Conservation (phyloP, 2,888 invertebrate species). For the Sarcophaga carnaria region DNA sequence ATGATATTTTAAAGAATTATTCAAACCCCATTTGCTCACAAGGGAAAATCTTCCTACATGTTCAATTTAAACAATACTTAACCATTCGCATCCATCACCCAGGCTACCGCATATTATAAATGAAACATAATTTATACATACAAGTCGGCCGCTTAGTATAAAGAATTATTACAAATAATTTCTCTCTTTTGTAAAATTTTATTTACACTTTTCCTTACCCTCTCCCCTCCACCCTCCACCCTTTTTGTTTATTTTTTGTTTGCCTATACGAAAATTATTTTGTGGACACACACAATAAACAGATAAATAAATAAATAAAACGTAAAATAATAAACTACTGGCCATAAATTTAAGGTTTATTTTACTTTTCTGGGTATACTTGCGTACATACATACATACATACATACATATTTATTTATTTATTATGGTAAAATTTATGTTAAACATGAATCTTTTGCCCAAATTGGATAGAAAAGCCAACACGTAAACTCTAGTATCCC, state of each 20-base stretch:
- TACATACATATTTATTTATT: conserved; percentile 1
- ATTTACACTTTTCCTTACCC: too few relatives aligned
- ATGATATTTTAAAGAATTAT: too few relatives aligned
- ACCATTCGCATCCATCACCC: background rate
- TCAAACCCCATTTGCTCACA: too few relatives aligned
- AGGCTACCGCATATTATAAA: background rate
- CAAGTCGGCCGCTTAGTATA: background rate
- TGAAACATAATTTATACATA: background rate
- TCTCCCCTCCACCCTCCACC: too few relatives aligned
- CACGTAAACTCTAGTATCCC: background rate
- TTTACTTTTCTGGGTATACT: background rate
- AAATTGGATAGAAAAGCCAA: background rate
- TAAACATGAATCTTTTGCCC: conserved; percentile 41
- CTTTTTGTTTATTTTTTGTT: background rate
- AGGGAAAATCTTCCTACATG: too few relatives aligned
- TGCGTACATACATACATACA: too few relatives aligned
- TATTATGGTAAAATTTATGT: conserved; percentile 46
- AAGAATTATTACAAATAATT: background rate
- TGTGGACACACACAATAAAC: background rate
- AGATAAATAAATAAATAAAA: background rate
- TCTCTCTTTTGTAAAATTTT: too few relatives aligned
- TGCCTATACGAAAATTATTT: background rate
- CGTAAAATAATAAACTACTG: conserved; percentile 33
- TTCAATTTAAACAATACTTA: background rate
- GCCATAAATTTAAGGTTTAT: conserved; percentile 38